phyloP scores from a whole-genome alignment of 2,888 invertebrate species.

The Halictus quadricinctus region DNA sequence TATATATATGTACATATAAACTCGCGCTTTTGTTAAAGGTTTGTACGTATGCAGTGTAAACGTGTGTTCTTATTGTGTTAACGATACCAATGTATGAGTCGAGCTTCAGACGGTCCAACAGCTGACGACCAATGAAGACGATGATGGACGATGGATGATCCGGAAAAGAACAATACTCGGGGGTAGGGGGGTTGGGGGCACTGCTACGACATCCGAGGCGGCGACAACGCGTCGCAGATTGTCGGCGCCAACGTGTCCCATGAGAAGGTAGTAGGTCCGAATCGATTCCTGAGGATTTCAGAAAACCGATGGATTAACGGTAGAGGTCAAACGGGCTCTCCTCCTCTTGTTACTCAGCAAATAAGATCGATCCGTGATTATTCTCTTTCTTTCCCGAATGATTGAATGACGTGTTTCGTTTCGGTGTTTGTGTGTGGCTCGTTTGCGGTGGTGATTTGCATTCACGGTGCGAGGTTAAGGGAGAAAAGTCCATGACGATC shows the following conservation, averaged over 20 bases:
- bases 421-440: slow-evolving; percentile 51
- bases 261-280: slow-evolving; percentile 21
- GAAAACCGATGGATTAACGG: slow-evolving; percentile 13
- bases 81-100: slow-evolving; percentile 41
- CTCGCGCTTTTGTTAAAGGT: slow-evolving; percentile 61
- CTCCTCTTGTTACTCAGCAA: background rate
- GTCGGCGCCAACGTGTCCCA: background rate
- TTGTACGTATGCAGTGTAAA: slow-evolving; percentile 62
- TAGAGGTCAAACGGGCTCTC: background rate
- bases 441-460: slow-evolving; percentile 55
- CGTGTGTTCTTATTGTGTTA: slow-evolving; percentile 47
- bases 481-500: slow-evolving; percentile 44
- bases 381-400: background rate
- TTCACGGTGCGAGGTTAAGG: slow-evolving; percentile 56
- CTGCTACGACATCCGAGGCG: slow-evolving; percentile 7
- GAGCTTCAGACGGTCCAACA: slow-evolving; percentile 28
- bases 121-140: slow-evolving; percentile 39
- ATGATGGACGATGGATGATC: slow-evolving; percentile 27
- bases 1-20: slow-evolving; percentile 69
- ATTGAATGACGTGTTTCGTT: background rate
- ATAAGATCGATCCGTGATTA: background rate
- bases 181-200: background rate
- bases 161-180: slow-evolving; percentile 30
- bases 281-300: slow-evolving; percentile 24
- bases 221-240: background rate